Base-by-base conservation (phyloP, 2,113 vertebrate genomes). In the Phasianus colchicus region DNA sequence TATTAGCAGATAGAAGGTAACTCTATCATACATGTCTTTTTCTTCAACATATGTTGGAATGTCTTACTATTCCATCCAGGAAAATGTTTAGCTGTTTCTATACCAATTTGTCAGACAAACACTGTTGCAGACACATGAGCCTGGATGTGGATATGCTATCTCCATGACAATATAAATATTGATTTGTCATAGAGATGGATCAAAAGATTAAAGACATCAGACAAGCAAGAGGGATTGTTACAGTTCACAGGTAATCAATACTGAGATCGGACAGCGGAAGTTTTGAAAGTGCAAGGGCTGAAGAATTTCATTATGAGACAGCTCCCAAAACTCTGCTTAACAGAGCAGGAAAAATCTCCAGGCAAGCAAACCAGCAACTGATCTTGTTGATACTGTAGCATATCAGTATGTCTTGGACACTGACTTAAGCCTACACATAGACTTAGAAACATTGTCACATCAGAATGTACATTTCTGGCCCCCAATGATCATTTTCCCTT, bases 141-240 rank as follows among this genome's bases (percentile, higher is more conserved):
- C 60, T 83, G 16, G 11, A 63, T 77, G 29, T 64, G 50, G 64
- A 85, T 86, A 67, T 47, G 88, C 34, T 83, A 34, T 25, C 50
- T 90, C 34, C 61, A 55, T 11, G 29, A 77, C 57, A 83, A 57
- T 61, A 86, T 52, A 92, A 94, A 60, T 65, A 94, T 70, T 42
- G 88, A 92, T 85, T 66, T 29, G 38, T 57, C 69, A 75, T 81
- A 38, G 60, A 90, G 76, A 83, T 22, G 27, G 57, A 91, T 72
- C 74, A 77, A 83, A 81, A 90, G 36, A 95, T 84, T 83, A 90
- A 95, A 91, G 69, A 81, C 48, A 88, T 63, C 38, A 90, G 89
- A 88, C 52, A 71, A 89, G 40, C 12, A 92, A 94, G 85, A 89
- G 17, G 24, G 30, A 83, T 75, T 65, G 70, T 69, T 84, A 81